Evolutionary conservation across 2,113 vertebrate genomes (phyloP).

Genomic region (Hyperopisus bebe): DNA sequence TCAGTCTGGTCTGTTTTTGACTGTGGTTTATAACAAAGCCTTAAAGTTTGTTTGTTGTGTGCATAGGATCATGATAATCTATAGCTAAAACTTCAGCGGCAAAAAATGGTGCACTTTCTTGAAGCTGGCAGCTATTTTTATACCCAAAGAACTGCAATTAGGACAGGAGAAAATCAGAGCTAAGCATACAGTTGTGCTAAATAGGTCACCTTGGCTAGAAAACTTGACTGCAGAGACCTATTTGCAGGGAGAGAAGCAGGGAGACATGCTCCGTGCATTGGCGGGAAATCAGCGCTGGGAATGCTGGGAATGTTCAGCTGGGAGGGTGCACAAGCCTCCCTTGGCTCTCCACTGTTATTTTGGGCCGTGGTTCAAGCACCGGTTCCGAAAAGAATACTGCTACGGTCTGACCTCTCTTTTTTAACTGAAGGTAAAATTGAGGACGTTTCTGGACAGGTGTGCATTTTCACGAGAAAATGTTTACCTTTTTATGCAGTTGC

Average conservation of each 20-base stretch:
- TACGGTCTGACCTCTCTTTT: neutral
- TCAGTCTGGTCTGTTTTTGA: neutral
- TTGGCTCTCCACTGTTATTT: neutral
- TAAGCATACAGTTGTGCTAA: conserved; percentile 45
- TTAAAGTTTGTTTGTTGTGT: neutral
- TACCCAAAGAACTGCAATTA: conserved; percentile 48
- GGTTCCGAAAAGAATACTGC: neutral
- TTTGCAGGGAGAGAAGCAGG: conserved; percentile 31
- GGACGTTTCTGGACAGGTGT: neutral
- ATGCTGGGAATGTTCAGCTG: neutral
- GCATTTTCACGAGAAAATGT: neutral
- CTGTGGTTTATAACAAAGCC: neutral
- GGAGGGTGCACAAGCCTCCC: neutral
- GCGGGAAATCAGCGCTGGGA: neutral
- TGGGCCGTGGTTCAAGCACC: neutral
- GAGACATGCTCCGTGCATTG: neutral
- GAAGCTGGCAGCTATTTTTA: conserved; percentile 48
- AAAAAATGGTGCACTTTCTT: neutral
- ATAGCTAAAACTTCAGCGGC: neutral
- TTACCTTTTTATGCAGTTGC: neutral
- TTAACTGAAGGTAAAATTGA: neutral
- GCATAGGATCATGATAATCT: neutral
- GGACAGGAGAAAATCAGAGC: conserved; percentile 43
- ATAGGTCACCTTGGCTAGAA: conserved; percentile 62
- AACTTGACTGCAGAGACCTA: conserved; percentile 42